Conservation (phyloP, 2,113 vertebrate genomes). For the Phaetusa simplex region DNA sequence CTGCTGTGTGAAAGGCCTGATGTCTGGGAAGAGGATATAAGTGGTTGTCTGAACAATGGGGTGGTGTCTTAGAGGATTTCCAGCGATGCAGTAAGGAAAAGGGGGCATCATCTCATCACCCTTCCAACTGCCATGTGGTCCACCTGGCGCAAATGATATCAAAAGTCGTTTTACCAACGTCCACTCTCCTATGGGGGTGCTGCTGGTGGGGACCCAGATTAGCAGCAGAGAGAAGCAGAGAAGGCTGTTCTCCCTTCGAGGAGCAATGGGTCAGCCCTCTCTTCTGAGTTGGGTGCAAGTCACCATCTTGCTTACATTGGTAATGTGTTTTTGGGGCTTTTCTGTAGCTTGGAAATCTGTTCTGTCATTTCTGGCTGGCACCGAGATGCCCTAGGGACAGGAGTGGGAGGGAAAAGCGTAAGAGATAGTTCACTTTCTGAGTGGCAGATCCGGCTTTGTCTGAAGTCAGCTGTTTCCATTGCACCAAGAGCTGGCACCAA, state of each 20-base stretch:
- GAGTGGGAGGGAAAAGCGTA: neutral
- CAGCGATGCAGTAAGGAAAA: neutral
- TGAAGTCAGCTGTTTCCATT: neutral
- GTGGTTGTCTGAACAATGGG: neutral
- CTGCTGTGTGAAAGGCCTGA: neutral
- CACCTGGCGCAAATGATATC: neutral
- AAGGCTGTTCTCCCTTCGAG: neutral
- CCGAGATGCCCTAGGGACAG: neutral
- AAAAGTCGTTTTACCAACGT: neutral
- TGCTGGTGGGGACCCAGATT: neutral
- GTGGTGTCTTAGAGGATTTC: neutral
- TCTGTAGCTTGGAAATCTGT: neutral
- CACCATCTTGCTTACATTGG: neutral
- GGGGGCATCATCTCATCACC: neutral
- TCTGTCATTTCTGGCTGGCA: neutral
- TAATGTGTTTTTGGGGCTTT: neutral
- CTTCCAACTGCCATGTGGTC: neutral
- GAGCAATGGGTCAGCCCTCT: neutral
- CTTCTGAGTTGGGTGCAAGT: neutral
- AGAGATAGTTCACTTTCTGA: neutral
- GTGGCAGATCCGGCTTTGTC: neutral
- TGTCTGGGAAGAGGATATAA: neutral
- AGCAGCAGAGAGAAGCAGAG: neutral
- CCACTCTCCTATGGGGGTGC: neutral
- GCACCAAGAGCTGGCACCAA: neutral